phyloP scores from a whole-genome alignment of 2,797 vertebrate species.

The Acanthurus lineatus region DNA sequence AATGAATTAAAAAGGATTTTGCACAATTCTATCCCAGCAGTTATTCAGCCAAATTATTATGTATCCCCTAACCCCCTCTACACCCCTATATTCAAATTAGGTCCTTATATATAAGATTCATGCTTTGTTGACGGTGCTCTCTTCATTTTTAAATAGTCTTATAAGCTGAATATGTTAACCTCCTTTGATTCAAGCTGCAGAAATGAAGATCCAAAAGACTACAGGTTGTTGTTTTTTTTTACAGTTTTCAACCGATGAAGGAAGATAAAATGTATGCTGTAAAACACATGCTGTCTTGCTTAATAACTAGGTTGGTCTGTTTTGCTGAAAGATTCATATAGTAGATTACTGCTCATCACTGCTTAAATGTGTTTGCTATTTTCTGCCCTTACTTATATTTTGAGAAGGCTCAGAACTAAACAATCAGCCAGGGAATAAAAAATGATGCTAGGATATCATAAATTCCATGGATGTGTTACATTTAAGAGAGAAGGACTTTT shows the following conservation, averaged over 20 bases:
- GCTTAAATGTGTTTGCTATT: slow-evolving; percentile 36
- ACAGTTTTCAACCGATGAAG: slow-evolving; percentile 27
- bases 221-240: slow-evolving; percentile 13
- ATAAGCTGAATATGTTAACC: slow-evolving; percentile 20
- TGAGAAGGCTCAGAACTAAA: slow-evolving; percentile 61
- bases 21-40: slow-evolving; percentile 28
- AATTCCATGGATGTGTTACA: slow-evolving; percentile 33
- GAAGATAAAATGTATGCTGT: background rate
- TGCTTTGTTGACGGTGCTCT: slow-evolving; percentile 16
- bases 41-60: slow-evolving; percentile 46
- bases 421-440: slow-evolving; percentile 43
- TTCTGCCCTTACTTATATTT: slow-evolving; percentile 53
- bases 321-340: slow-evolving; percentile 1
- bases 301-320: slow-evolving; percentile 10
- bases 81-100: slow-evolving; percentile 4
- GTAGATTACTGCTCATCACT: slow-evolving; percentile 29
- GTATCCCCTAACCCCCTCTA: slow-evolving; percentile 19
- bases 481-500: slow-evolving; percentile 4
- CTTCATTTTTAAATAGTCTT: slow-evolving; percentile 22
- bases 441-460: slow-evolving; percentile 46
- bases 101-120: slow-evolving; percentile 6
- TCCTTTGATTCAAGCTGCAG: slow-evolving; percentile 14
- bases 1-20: slow-evolving; percentile 51
- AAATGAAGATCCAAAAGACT: slow-evolving; percentile 12
- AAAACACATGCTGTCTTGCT: background rate